Evolutionary conservation across 2,888 invertebrate genomes (phyloP), one percentile per base, ranked within the genome.

Genomic region (Dynastes hyllus): DNA sequence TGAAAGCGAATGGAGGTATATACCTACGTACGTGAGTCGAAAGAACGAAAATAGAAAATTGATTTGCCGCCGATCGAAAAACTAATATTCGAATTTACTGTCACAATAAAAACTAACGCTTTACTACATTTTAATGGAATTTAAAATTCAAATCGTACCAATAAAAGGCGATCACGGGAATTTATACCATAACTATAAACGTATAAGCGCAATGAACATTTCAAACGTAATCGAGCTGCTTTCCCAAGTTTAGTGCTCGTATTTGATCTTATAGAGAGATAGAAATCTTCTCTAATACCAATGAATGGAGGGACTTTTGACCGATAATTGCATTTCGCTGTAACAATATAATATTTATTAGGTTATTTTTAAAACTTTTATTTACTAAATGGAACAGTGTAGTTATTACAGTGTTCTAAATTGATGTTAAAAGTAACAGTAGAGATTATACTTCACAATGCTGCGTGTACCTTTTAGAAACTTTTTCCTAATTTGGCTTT

Each of bases 101-200:
- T 75, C 67, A 67, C 67, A 77, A 77, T 77, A 77, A 77, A 77
- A 77, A 67, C 67, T 61, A 77, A 27, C 69, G 69, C 55, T 77
- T 77, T 77, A 77, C 40, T 53, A 69, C 69, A 37, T 77, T 77
- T 69, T 77, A 77, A 77, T 77, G 69, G 77, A 69, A 77, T 77
- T 77, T 77, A 69, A 77, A 77, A 77, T 77, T 77, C 77, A 77
- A 77, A 77, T 77, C 45, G 27, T 55, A 58, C 27, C 77, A 77
- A 77, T 77, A 77, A 77, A 75, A 77, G 55, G 16, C 76, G 45
- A 58, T 55, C 77, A 22, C 22, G 27, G 67, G 58, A 69, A 77
- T 77, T 77, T 77, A 77, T 77, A 66, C 58, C 45, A 11, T 45
- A 45, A 40, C 45, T 69, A 58, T 77, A 69, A 77, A 77, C 45